Base-by-base conservation (phyloP, 2,888 invertebrate species). In the Drosophila birchii region DNA sequence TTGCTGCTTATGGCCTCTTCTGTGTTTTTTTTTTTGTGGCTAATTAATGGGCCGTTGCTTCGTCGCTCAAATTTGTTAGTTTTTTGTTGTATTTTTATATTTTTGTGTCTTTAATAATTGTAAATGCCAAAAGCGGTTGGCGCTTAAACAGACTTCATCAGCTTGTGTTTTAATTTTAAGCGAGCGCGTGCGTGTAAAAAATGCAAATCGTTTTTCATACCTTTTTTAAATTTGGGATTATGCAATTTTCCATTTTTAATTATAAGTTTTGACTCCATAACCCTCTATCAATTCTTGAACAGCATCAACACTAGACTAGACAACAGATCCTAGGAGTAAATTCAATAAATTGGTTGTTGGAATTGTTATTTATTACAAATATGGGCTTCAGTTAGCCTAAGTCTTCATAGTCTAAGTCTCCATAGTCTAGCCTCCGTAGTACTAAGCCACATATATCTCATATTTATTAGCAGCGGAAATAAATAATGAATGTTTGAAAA, bases 31-130 rank as follows among this genome's bases (percentile, higher is more conserved):
- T 67, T 38, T 64, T 44, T 58, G 55, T 66, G 66, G 73, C 67
- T 73, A 77, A 75, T 77, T 76, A 75, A 76, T 76, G 77, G 70
- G 71, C 75, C 70, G 53, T 75, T 57, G 71, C 43, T 51, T 34
- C 55, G 71, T 74, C 51, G 51, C 51, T 51, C 74, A 75, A 45
- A 73, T 66, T 62, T 59, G 76, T 69, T 47, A 18, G 26, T 32
- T 47, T 47, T 29, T 47, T 47, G 29, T 18, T 47, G 29, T 47
- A 11, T 11, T 29, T 6, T 29, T 26, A 26, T 26, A 26, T n/a
- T 26, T 62, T 62, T 59, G 77, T 53, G 51, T 5, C 20, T 75
- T 76, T 76, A 62, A 70, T 70, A 75, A 76, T 76, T 75, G 71
- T 75, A 59, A 76, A 70, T 69, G 76, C 77, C 60, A 57, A 75